Percentiles rank a stretch among this genome's conserved stretches.
Conservation (phyloP, 2,888 invertebrate species). For the Mythimna impura region DNA sequence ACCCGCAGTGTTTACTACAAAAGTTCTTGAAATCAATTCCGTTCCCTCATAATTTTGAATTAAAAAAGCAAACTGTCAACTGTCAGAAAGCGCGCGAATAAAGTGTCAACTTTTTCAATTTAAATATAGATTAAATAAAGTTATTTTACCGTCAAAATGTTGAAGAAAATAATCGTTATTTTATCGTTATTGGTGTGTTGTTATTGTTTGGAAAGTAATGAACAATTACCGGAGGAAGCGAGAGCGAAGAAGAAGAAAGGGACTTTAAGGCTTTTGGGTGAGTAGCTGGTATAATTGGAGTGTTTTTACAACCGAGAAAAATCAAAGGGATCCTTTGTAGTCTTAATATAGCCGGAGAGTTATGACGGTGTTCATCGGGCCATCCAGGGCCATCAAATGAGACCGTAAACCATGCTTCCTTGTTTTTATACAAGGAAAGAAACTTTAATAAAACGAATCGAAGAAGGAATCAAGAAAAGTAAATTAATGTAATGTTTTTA, state of each 20-base stretch:
- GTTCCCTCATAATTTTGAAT: slow-evolving; percentile 22
- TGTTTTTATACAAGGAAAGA: slow-evolving; percentile 23
- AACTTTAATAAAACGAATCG: not conserved
- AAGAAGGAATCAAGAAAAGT: slow-evolving; percentile 1
- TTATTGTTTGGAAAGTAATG: slow-evolving; percentile 79
- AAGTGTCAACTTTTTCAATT: slow-evolving; percentile 27
- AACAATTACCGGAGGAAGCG: slow-evolving; percentile 76
- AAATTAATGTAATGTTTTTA: not conserved
- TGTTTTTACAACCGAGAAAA: slow-evolving; percentile 45
- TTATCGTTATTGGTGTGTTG: slow-evolving; percentile 77
- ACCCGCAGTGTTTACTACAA: slow-evolving; percentile 28
- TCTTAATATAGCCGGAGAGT: slow-evolving; percentile 16
- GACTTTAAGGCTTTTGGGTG: slow-evolving; percentile 79
- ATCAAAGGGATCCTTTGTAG: slow-evolving; percentile 34
- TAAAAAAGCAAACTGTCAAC: slow-evolving; percentile 50
- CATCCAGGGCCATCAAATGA: slow-evolving; percentile 44
- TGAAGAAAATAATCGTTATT: slow-evolving; percentile 74
- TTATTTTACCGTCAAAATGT: slow-evolving; percentile 68
- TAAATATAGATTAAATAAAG: slow-evolving; percentile 38
- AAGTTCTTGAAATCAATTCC: slow-evolving; percentile 38
- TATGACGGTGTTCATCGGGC: slow-evolving; percentile 30
- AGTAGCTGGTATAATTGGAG: slow-evolving; percentile 69
- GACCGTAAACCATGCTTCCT: slow-evolving; percentile 23
- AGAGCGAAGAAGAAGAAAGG: slow-evolving; percentile 85
- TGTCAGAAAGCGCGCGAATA: slow-evolving; percentile 28